Evolutionary conservation across 2,888 invertebrate species (phyloP), one percentile per base, ranked within the genome.

Genomic region (Brachyopa scutellaris): DNA sequence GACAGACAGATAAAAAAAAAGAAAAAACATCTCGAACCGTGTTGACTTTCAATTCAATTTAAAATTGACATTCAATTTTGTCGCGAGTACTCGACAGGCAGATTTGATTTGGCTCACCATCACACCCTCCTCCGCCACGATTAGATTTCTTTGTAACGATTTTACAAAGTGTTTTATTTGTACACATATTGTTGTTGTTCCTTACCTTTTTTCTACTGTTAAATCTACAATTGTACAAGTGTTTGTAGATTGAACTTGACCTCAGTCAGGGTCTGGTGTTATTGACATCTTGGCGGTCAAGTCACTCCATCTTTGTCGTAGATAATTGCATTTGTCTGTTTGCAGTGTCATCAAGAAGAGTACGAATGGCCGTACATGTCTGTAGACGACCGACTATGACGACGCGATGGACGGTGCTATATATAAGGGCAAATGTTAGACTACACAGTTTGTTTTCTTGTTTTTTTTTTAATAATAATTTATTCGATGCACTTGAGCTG

Each of bases 41-140:
- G 59, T 80, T 80, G 80, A 80, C 74, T 76, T 76, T 76, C 59
- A 74, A 80, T 80, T 80, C 69, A 76, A 80, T 80, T 57, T 74
- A 40, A 74, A 69, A 74, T 80, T 80, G 80, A 74, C 80, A 74
- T 80, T 80, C 62, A 80, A 80, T 80, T 80, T 76, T 45, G 69
- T 70, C 76, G 45, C 55, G 33, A 67, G 69, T 49, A 62, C 15
- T 61, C 38, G 21, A 40, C 51, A 67, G 40, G 15, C 33, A 45
- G 80, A 74, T 80, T 74, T 61, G 61, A 59, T 47, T 80, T 74
- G 62, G 13, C 38, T 51, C 45, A 33, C 33, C 26, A n/a, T 23
- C 8, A 9, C 5, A n/a, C 31, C n/a, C n/a, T n/a, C 26, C n/a
- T 6, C 17, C 6, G 17, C 2, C 19, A 33, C 21, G 45, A 9